Conservation (phyloP, 2,888 invertebrate species). For the Pyrocoelia pectoralis region DNA sequence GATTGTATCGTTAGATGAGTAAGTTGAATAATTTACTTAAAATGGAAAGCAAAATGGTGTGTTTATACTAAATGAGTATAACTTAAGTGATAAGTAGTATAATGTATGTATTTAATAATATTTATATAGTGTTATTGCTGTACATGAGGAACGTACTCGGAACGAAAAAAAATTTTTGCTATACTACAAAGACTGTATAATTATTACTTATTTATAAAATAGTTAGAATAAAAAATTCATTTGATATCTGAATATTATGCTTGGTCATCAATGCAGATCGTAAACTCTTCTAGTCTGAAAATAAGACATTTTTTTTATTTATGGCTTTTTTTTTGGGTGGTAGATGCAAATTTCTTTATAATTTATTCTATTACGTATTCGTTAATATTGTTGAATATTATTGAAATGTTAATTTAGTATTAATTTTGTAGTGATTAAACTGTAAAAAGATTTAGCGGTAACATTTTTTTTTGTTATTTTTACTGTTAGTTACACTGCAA, state of each 20-base stretch:
- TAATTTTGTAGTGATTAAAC: slow-evolving; percentile 29
- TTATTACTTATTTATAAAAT: slow-evolving; percentile 18
- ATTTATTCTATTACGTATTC: not conserved
- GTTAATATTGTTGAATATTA: slow-evolving; percentile 23
- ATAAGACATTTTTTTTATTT: slow-evolving; percentile 13
- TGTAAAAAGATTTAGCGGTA: slow-evolving; percentile 30
- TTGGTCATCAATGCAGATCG: slow-evolving; percentile 13
- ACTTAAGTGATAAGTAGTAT: slow-evolving; percentile 25
- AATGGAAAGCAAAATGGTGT: slow-evolving; percentile 18
- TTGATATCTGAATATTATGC: not conserved
- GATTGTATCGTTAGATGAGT: slow-evolving; percentile 24
- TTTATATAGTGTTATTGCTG: slow-evolving; percentile 32
- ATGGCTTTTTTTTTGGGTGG: not conserved
- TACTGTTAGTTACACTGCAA: slow-evolving; percentile 56
- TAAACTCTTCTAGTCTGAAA: slow-evolving; percentile 24
- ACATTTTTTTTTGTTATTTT: slow-evolving; percentile 29
- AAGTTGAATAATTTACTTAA: slow-evolving; percentile 5
- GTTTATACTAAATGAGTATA: slow-evolving; percentile 22
- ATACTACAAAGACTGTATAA: slow-evolving; percentile 31
- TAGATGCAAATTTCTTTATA: not conserved
- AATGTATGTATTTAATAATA: slow-evolving; percentile 25
- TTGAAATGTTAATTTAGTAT: slow-evolving; percentile 24
- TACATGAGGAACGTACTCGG: slow-evolving; percentile 20
- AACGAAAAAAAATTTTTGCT: slow-evolving; percentile 21
- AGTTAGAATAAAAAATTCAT: slow-evolving; percentile 4